Base-by-base conservation (phyloP, 2,113 vertebrate species). In the Cyprinodon brontotheroides region DNA sequence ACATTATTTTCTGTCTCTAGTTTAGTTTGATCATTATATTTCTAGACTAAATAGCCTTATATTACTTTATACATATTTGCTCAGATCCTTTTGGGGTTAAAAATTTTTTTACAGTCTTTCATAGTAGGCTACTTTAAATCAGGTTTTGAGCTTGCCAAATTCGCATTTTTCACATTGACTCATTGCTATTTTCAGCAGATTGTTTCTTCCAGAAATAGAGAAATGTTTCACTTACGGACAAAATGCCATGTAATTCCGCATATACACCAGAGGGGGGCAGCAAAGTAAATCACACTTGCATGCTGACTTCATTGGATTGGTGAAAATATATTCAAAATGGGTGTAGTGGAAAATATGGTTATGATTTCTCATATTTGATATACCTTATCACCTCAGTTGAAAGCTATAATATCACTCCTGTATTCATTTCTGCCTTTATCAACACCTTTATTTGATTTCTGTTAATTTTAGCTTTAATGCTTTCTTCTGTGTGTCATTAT, bases 191-290 rank as follows among this genome's bases (percentile, higher is more conserved):
- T 2, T 10, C 11, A 9, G 11, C 39, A 41, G 20, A 17, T 40
- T 15, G 0, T 1, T 50, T 13, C 22, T 72, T 1, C 20, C 43
- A 15, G 38, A 57, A 73, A 61, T 22, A 53, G 45, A 72, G 0
- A 77, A 68, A 68, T 85, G 69, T 79, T 83, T 89, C 87, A 91
- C 64, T 78, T 2, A 45, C 29, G 72, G 90, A 84, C 87, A 4
- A 81, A 53, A 8, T 9, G 17, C 4, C 3, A 20, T 53, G 50
- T 53, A 53, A 53, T 53, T 7, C 50, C 17, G 6, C 17, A 14
- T 53, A 8, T 53, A 20, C 3, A 8, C 50, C 50, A 20, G 50
- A n/a, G 7, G 8, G 50, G 0, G 17, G 50, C 50, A 53, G 50
- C 8, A 53, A 20, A 20, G 29, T 29, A 53, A 53, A 53, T 53